Conservation (phyloP, 2,113 vertebrate species). For the Elephantulus edwardii region DNA sequence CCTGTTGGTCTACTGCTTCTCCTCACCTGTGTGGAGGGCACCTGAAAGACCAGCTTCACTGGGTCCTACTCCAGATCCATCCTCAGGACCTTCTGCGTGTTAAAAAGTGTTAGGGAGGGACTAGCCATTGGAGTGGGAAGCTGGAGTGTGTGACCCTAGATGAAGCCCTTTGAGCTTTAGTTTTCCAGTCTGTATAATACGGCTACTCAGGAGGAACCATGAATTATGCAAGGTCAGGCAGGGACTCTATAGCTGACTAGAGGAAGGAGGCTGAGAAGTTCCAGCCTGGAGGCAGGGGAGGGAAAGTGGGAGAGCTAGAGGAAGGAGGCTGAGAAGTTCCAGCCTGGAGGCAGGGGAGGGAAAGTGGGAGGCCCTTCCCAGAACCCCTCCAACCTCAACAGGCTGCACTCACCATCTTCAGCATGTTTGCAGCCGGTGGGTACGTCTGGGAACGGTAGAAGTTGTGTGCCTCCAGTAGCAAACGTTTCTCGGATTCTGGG, state of each 20-base stretch:
- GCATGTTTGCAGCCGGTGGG: slow-evolving; percentile 83
- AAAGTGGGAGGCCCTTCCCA: background rate
- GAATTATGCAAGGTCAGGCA: background rate
- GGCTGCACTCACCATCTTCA: slow-evolving; percentile 83
- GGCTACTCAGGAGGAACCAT: background rate
- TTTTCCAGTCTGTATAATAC: background rate
- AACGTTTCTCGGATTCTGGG: slow-evolving; percentile 77
- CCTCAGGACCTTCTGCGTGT: background rate
- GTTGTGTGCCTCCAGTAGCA: slow-evolving; percentile 83
- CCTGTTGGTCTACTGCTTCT: background rate
- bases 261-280: background rate
- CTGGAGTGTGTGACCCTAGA: background rate
- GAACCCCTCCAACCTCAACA: background rate
- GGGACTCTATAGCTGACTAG: too few relatives aligned
- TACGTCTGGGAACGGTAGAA: slow-evolving; percentile 79
- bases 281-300: too few relatives aligned
- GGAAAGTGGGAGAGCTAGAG: background rate
- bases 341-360: accelerated
- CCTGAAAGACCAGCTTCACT: background rate
- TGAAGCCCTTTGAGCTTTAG: background rate
- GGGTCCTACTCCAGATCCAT: background rate
- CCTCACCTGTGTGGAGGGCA: background rate
- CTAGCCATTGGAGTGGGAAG: background rate
- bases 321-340: background rate
- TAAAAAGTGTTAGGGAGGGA: background rate